phyloP scores from a whole-genome alignment of 2,888 invertebrate species.

The Xanthia togata region DNA sequence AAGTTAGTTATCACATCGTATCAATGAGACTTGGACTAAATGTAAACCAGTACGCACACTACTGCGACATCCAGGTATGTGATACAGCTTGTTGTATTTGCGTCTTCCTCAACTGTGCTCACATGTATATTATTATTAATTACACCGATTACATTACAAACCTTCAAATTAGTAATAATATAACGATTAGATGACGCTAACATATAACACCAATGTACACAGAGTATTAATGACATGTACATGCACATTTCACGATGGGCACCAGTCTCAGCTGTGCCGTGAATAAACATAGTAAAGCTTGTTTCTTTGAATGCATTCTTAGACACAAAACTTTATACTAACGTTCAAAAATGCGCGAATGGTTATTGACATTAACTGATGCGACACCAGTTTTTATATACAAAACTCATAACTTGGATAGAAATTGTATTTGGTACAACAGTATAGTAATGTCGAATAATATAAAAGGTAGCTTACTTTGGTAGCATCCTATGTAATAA shows the following conservation, averaged over 20 bases:
- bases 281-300: constrained; percentile 19
- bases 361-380: constrained; percentile 35
- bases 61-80: constrained; percentile 79
- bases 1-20: constrained; percentile 39
- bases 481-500: constrained; percentile 98
- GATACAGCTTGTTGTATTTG: constrained; percentile 89
- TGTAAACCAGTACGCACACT: constrained; percentile 88
- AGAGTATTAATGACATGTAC: constrained; percentile 77
- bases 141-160: constrained; percentile 74
- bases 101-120: constrained; percentile 85
- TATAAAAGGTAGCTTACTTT: constrained; percentile 90
- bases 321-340: constrained; percentile 29
- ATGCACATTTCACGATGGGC: constrained; percentile 73
- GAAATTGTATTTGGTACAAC: constrained; percentile 13
- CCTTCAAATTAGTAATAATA: constrained; percentile 76
- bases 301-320: constrained; percentile 25
- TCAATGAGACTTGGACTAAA: constrained; percentile 83
- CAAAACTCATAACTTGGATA: constrained; percentile 29
- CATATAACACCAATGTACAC: constrained; percentile 74
- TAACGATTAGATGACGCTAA: constrained; percentile 63
- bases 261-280: constrained; percentile 53
- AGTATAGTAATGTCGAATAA: not conserved
- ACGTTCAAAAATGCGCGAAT: constrained; percentile 17
- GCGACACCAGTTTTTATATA: constrained; percentile 32
- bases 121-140: constrained; percentile 74